These are phyloP conservation scores for Stichodactyla helianthus DNA, from an alignment of 64 coral and sea anemone genomes.

Conservation along the genomic window DNA sequence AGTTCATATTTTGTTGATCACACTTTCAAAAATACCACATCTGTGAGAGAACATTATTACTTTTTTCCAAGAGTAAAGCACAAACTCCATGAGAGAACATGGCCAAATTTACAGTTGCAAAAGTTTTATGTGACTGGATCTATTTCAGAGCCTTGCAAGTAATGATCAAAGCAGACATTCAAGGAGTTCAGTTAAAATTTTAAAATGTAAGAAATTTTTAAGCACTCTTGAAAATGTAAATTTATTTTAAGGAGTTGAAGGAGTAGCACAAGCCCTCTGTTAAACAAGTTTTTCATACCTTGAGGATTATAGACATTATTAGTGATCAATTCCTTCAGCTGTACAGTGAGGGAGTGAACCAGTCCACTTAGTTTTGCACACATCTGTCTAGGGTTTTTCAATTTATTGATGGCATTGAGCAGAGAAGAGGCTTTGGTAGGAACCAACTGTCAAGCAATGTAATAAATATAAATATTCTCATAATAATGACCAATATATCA, in stretches of 20 bases:
- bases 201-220: too few relatives aligned
- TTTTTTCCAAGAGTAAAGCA: conserved; percentile 57
- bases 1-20: too few relatives aligned
- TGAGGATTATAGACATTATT: conserved; percentile 63
- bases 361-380: conserved; percentile 70
- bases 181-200: too few relatives aligned
- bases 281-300: conserved; percentile 20
- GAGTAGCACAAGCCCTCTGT: too few relatives aligned
- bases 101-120: too few relatives aligned
- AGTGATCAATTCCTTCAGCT: conserved; percentile 75
- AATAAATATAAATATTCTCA: not conserved
- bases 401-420: conserved; percentile 77
- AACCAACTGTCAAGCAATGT: conserved; percentile 47
- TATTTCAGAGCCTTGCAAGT: too few relatives aligned
- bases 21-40: too few relatives aligned
- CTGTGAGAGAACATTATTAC: too few relatives aligned
- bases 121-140: too few relatives aligned
- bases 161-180: too few relatives aligned
- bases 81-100: conserved; percentile 85
- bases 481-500: not conserved
- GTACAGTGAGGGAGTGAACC: conserved; percentile 71
- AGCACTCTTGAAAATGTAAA: too few relatives aligned
- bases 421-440: conserved; percentile 68
- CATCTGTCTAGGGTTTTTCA: conserved; percentile 78
- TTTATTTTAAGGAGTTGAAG: too few relatives aligned